Base-by-base conservation (phyloP, 1,140 invertebrate genomes). In the Trissolcus basalis region DNA sequence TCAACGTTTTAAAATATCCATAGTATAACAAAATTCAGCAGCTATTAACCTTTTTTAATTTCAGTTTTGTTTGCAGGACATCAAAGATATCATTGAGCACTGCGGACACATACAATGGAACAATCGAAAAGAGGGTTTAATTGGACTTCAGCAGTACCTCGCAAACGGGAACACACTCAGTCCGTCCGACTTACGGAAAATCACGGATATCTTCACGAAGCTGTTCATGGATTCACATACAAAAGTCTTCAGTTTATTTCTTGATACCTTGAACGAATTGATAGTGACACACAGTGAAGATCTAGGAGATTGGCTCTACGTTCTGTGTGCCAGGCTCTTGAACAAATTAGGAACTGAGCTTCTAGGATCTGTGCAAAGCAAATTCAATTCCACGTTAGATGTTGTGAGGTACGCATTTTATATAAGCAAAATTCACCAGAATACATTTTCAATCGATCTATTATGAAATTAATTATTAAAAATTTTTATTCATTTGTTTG, bases 201-300 rank as follows among this genome's bases (percentile, higher is more conserved):
- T 97, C 6, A 96, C 95, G 0, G 96, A 98, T 79, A 94, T 97
- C 69, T 96, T 98, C 82, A 95, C 95, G 44, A 95, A 96, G 89
- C 97, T 98, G 95, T 98, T 98, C 81, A 96, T 97, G 91, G 97
- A 98, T 86, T 95, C 96, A n/a, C 96, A 98, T 84, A 97, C 96
- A 1, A 98, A 98, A 89, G 95, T 98, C 48, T 96, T 98, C 86
- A 95, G 94, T 49, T 88, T 98, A 58, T 97, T 98, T 88, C 87
- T 98, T 78, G 97, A 98, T 80, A 95, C 96, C 0, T 90, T 98
- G 12, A 94, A 95, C 73, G 96, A 98, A 82, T 87, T 98, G 61
- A 93, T 98, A 48, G 87, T 91, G 68, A 93, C 93, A n/a, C 96
- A 98, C 87, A 93, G 92, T 68, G 91, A 92, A 67, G 96, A 98